These are phyloP conservation scores for Poecilia wingei DNA, from an alignment of 2,797 vertebrate species.

Conservation along the genomic window DNA sequence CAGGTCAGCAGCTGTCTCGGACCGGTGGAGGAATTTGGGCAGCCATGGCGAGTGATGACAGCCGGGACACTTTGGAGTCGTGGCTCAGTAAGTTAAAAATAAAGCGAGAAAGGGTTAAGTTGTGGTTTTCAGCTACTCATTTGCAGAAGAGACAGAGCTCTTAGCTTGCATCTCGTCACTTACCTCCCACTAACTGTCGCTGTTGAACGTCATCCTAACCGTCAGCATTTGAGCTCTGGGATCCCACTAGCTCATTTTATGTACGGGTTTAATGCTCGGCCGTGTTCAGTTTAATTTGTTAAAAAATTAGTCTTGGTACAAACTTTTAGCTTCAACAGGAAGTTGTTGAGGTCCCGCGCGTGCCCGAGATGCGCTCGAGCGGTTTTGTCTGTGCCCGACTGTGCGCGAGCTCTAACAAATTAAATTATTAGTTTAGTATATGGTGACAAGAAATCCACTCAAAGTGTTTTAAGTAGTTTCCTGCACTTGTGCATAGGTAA, in stretches of 20 bases:
- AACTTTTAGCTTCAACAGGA: slow-evolving; percentile 55
- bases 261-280: accelerated
- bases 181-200: background rate
- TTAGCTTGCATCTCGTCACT: background rate
- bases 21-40: background rate
- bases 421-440: background rate
- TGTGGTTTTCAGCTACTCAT: background rate
- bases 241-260: accelerated
- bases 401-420: slow-evolving; percentile 6
- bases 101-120: background rate
- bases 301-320: background rate
- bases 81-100: slow-evolving; percentile 75
- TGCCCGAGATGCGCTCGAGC: slow-evolving; percentile 9
- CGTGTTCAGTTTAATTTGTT: background rate
- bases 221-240: background rate
- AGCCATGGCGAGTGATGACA: slow-evolving; percentile 71
- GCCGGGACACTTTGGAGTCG: slow-evolving; percentile 61
- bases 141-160: background rate
- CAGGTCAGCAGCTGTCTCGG: background rate
- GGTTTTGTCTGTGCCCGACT: background rate
- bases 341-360: slow-evolving; percentile 46
- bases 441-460: background rate
- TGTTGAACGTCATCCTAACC: background rate
- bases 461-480: background rate
- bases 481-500: background rate